A percentile compares a stretch with the other conserved stretches of the same genome.
phyloP scores from a whole-genome alignment of 2,797 vertebrate species.

The Odontamblyopus rebecca region DNA sequence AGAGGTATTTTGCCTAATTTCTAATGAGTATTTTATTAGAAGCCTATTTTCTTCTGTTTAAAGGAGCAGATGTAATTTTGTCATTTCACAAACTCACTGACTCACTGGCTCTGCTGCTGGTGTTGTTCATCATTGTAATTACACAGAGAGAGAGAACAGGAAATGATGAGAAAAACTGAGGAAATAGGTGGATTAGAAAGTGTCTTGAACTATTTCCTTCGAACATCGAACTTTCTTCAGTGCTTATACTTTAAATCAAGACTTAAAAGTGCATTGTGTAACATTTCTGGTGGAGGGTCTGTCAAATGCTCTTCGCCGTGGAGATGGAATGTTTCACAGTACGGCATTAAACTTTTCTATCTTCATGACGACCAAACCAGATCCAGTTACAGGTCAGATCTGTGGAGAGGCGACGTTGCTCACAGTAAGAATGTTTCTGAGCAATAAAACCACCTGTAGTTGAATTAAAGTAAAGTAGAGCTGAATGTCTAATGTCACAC shows the following conservation, averaged over 20 bases:
- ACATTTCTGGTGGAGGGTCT: too few species aligned
- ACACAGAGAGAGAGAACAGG: constrained; percentile 10
- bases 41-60: neutral
- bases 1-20: neutral
- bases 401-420: too few species aligned
- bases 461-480: too few species aligned
- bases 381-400: too few species aligned
- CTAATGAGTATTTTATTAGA: neutral
- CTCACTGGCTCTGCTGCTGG: constrained; percentile 33
- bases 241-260: neutral
- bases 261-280: neutral
- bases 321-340: too few species aligned
- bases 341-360: too few species aligned
- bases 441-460: too few species aligned
- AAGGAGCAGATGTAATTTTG: neutral
- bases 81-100: constrained; percentile 48
- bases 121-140: constrained; percentile 53
- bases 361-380: too few species aligned
- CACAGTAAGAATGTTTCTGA: too few species aligned
- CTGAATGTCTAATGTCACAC: too few species aligned
- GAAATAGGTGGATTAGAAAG: neutral
- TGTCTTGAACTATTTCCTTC: constrained; percentile 17
- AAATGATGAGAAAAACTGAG: constrained; percentile 8
- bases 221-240: too few species aligned
- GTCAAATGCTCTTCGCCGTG: too few species aligned